Conservation (phyloP, 1,140 invertebrate genomes). For the Calosoma granatense region DNA sequence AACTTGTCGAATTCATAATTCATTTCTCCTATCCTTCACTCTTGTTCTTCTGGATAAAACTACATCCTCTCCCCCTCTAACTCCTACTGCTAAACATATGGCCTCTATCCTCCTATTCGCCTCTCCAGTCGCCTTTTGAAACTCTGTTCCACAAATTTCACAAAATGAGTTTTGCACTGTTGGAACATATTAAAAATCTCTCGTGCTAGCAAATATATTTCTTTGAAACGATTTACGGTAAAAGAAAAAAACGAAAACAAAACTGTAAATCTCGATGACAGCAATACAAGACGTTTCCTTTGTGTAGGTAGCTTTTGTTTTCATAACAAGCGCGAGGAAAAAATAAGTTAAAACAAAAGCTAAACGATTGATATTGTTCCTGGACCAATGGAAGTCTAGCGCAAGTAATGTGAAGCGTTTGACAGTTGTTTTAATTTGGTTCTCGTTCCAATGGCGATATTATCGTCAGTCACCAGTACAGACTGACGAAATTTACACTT, state of each 20-base stretch:
- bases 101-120: too few relatives aligned
- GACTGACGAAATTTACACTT: too few relatives aligned
- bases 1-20: too few relatives aligned
- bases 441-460: background rate
- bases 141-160: background rate
- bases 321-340: background rate
- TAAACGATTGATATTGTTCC: background rate
- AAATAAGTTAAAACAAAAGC: background rate
- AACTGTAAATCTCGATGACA: conserved; percentile 8
- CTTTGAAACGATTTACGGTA: background rate
- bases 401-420: background rate
- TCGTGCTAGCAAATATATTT: background rate
- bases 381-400: background rate
- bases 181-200: background rate
- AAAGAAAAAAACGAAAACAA: conserved; percentile 3
- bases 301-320: conserved; percentile 7
- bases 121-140: too few relatives aligned
- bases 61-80: too few relatives aligned
- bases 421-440: conserved; percentile 6
- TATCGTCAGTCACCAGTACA: too few relatives aligned
- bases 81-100: too few relatives aligned
- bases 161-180: background rate
- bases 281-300: conserved; percentile 5
- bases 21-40: too few relatives aligned
- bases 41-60: too few relatives aligned